Evolutionary conservation across 2,113 vertebrate genomes (phyloP), one percentile per base, ranked within the genome.

Genomic region (Phycodurus eques): DNA sequence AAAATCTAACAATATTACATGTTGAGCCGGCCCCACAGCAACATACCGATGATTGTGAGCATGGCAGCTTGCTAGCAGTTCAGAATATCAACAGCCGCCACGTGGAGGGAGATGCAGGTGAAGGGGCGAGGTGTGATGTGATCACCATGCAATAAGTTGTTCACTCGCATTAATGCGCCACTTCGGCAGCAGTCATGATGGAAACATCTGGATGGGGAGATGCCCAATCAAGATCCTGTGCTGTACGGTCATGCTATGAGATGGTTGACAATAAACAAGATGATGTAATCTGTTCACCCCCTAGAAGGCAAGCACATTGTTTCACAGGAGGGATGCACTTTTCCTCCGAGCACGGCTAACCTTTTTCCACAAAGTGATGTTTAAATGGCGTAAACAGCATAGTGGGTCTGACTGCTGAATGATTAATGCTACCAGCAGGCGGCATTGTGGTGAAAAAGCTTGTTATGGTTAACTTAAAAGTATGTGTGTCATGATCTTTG

Each of bases 131-230:
- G 33, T 5, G 15, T 80, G 76, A 87, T 82, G n/a, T 80, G 73
- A 84, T 61, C 59, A 85, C 84, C 73, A 56, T 72, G 71, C 59
- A 73, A 80, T 88, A 82, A 85, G 79, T 87, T 70, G 69, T 62
- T 65, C 74, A 67, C 9, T 39, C 70, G 78, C 72, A 31, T 77
- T 64, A n/a, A 0, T 14, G 72, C 13, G 27, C 43, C 71, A 65
- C 76, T 80, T 39, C 20, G 8, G 63, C 59, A 9, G 65, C 59
- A 76, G 39, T 81, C 69, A 67, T 64, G 49, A 84, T 66, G 77
- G 75, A 77, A 75, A 74, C 74, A 79, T 73, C 67, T 42, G 51
- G 63, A 57, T 71, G 68, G 79, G 68, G 67, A 68, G 68, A 78
- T 70, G 54, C 63, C 73, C 78, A 84, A 83, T 89, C 87, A 85